Evolutionary conservation across 1,140 invertebrate genomes (phyloP), one percentile per base, ranked within the genome.

Genomic region (Ceratina australensis): DNA sequence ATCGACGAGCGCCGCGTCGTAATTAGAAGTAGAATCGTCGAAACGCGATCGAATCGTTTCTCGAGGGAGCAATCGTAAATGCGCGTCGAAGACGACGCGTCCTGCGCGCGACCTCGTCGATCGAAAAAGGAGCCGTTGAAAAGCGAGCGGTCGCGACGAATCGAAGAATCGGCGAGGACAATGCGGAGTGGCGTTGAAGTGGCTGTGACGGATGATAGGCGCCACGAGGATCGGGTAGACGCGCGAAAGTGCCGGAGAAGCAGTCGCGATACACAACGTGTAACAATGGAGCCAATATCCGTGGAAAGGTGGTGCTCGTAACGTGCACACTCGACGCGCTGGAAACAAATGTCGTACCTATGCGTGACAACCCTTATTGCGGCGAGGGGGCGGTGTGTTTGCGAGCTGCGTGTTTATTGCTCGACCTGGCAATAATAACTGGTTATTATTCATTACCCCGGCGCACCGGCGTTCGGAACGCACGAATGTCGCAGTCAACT

Each of bases 371-470:
- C 69, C 79, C 83, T 84, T 85, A 84, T 78, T 84, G 78, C 83
- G 59, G 42, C 65, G 26, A 60, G 18, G n/a, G 18, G 68, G 33
- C 15, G 59, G 75, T 77, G 79, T 68, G 79, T 78, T 83, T 63
- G 81, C 49, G 69, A 82, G 83, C 77, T 78, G 65, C 80, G 78
- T 89, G 85, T 90, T 88, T 89, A 87, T 89, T 90, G 84, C 88
- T 85, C 86, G 87, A 86, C 83, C 85, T 89, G 85, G 82, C 63
- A 90, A 90, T 89, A 89, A 90, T 89, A 90, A 90, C 84, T 79
- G 85, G 85, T 88, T 86, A 89, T 90, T 90, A 86, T 90, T 87
- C 82, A 84, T 85, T 85, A 85, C 74, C 66, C 72, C 52, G 72
- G 57, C 66, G 16, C 77, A 72, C 52, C 72, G 75, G 75, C 72